phyloP scores from a whole-genome alignment of 2,113 vertebrate genomes.

The Martes martes region DNA sequence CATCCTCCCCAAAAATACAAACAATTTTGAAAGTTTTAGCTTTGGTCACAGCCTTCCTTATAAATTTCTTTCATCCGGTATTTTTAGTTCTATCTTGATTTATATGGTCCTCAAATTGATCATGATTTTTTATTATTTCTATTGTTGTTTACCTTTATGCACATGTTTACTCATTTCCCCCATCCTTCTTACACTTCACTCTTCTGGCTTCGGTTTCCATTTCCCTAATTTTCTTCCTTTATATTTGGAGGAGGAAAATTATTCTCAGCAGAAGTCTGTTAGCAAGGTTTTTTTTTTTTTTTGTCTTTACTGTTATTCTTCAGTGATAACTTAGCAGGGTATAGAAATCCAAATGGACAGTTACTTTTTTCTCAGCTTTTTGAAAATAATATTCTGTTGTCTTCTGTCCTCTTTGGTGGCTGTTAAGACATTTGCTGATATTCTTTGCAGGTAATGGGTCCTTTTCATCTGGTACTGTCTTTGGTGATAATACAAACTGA shows the following conservation, averaged over 20 bases:
- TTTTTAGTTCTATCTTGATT: slow-evolving; percentile 28
- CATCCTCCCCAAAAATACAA: not conserved
- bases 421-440: not conserved
- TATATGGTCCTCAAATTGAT: not conserved
- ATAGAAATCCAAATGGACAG: slow-evolving; percentile 15
- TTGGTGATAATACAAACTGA: not conserved
- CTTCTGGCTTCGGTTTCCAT: not conserved
- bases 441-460: not conserved
- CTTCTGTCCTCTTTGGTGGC: not conserved
- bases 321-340: slow-evolving; percentile 29
- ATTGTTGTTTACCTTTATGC: not conserved
- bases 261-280: not conserved
- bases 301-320: not conserved
- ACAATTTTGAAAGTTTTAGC: slow-evolving; percentile 29
- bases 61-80: not conserved
- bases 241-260: slow-evolving; percentile 20
- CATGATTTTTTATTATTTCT: not conserved
- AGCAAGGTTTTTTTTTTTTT: not conserved
- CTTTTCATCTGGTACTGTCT: not conserved
- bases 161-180: not conserved
- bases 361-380: slow-evolving; percentile 23
- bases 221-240: slow-evolving; percentile 8
- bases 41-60: not conserved
- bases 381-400: slow-evolving; percentile 3
- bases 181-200: not conserved